Conservation (phyloP, 1,140 invertebrate species). For the Meloidogyne hapla region DNA sequence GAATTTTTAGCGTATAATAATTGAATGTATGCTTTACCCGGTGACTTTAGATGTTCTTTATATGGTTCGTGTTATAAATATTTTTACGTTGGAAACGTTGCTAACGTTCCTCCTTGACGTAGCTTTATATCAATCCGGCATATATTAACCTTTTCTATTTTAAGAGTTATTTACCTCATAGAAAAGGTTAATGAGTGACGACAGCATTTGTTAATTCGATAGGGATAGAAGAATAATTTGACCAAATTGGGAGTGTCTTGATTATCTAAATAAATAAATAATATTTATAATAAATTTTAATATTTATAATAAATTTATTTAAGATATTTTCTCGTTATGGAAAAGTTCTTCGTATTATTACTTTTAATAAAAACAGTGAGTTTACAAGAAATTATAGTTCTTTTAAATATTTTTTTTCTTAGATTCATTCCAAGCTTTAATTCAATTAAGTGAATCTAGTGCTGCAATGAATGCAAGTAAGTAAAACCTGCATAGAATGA, state of each 20-base stretch:
- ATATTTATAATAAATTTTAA: no score
- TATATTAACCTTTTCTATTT: no score
- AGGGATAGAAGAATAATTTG: no score
- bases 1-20: conserved; percentile 77
- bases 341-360: conserved; percentile 97
- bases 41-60: conserved; percentile 94
- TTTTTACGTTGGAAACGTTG: no score
- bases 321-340: conserved; percentile 95
- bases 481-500: conserved; percentile 61
- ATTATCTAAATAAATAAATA: no score
- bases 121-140: no score
- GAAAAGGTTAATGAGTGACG: no score
- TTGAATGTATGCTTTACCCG: conserved; percentile 96
- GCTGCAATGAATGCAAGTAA: conserved; percentile 90
- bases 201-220: no score
- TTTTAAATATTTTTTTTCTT: conserved; percentile 64
- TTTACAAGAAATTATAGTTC: conserved; percentile 6
- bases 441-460: conserved; percentile 93
- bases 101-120: no score
- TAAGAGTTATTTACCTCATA: no score
- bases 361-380: conserved; percentile 98
- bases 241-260: no score
- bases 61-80: conserved; percentile 72
- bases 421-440: conserved; percentile 98
- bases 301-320: not conserved